Base-by-base conservation (phyloP, 2,888 invertebrate species). In the Parnassius apollo region DNA sequence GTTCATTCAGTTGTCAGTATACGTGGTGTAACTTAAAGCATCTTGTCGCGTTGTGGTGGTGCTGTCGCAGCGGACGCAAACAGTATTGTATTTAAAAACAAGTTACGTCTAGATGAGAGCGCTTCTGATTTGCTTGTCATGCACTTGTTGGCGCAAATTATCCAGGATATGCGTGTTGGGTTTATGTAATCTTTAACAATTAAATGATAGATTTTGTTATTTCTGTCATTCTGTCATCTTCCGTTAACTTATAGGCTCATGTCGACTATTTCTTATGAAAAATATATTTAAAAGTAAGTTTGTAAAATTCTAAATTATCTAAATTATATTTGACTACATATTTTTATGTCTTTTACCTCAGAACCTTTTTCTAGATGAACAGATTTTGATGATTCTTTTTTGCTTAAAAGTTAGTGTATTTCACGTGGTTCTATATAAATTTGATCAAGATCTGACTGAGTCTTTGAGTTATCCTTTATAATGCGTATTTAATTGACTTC, bases 51-150 rank as follows among this genome's bases (percentile, higher is more conserved):
- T 46, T 48, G 57, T 52, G 51, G 56, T 42, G 56, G 56, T 61
- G 51, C 59, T 42, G 59, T 56, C 63, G 48, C 46, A 25, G 46
- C 59, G 52, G 65, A 70, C 66, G 72, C 73, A 72, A 75, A 75
- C 72, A 70, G 67, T 70, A 70, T 76, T 79, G 77, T 78, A 75
- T 75, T 71, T 76, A 76, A 76, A 77, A 78, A 79, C 76, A 78
- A 71, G 74, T 77, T 74, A 74, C 67, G 72, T 73, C 74, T 69
- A 65, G 57, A 54, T 64, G 66, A 77, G 82, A 64, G 77, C 71
- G 65, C 80, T 83, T 76, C 64, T 70, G 69, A 73, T 65, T 71
- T 66, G 78, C 81, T 66, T 75, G 80, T 83, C 81, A 81, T 67
- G 72, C 78, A 75, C 80, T 83, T 66, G 55, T 58, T 55, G 54